Percentiles rank a stretch among this genome's conserved stretches.
These are phyloP conservation scores for Phaenicophaeus curvirostris DNA, from an alignment of 2,797 vertebrate genomes.

Conservation along the genomic window DNA sequence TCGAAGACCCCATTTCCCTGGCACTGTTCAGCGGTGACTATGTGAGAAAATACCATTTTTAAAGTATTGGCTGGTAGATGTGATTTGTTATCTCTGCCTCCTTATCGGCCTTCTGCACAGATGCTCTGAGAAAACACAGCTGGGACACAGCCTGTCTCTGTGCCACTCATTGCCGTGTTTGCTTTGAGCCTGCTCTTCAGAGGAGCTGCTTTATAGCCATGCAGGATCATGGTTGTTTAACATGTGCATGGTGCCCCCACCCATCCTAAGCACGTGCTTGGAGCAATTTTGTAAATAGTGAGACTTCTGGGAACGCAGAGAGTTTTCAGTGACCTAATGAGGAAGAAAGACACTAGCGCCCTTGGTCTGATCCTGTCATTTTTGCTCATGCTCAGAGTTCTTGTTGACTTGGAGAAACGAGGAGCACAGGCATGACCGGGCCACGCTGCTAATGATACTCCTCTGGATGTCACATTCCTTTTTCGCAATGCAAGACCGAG, in stretches of 20 bases:
- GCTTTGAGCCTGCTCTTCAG: neutral
- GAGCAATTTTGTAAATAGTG: neutral
- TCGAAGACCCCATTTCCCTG: neutral
- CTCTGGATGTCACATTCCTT: conserved; percentile 1
- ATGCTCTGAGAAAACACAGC: neutral
- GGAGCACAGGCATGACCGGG: neutral
- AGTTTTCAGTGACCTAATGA: neutral
- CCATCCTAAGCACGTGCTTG: neutral
- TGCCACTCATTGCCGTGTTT: neutral
- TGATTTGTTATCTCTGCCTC: neutral
- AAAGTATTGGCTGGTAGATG: neutral
- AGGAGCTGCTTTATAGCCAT: neutral
- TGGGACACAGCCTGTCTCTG: neutral
- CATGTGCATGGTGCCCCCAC: neutral
- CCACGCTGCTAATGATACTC: neutral
- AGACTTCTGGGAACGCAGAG: neutral
- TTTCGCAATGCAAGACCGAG: neutral
- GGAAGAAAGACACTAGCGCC: neutral
- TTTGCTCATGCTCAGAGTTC: neutral
- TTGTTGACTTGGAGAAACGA: neutral
- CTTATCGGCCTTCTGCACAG: neutral
- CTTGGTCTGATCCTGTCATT: neutral
- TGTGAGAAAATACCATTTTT: neutral
- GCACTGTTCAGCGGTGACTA: neutral
- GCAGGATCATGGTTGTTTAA: neutral